Evolutionary conservation across 2,797 vertebrate species (phyloP).

Genomic region (Vultur gryphus): DNA sequence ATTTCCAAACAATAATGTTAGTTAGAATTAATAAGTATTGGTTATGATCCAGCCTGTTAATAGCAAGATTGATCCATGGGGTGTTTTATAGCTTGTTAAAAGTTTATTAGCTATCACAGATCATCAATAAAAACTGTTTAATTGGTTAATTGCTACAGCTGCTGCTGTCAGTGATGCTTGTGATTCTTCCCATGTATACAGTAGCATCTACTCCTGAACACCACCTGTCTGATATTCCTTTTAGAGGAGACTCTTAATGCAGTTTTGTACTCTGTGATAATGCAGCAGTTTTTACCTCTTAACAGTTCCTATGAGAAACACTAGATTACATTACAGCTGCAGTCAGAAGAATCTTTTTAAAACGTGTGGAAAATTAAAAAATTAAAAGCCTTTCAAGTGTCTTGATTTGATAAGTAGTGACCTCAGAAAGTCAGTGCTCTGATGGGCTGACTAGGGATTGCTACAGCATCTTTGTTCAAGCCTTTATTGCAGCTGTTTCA

Average conservation of each 20-base stretch:
- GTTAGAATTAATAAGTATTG: conserved; percentile 11
- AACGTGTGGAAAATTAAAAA: not conserved
- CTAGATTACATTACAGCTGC: not conserved
- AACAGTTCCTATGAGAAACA: not conserved
- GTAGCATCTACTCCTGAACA: not conserved
- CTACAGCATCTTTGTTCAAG: not conserved
- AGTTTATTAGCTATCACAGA: conserved; percentile 57
- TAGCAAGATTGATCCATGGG: conserved; percentile 17
- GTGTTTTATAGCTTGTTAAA: conserved; percentile 39
- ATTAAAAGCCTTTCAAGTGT: not conserved
- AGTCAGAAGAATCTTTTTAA: not conserved
- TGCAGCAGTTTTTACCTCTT: not conserved
- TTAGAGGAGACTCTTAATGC: not conserved
- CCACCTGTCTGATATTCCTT: not conserved
- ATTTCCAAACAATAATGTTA: not conserved
- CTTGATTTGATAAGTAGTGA: not conserved
- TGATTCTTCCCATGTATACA: not conserved
- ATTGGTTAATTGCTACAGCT: conserved; percentile 54
- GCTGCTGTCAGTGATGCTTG: not conserved
- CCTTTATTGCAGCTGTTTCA: not conserved
- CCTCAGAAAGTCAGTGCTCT: not conserved
- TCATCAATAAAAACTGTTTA: conserved; percentile 50
- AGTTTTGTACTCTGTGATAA: not conserved
- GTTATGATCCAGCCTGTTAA: conserved; percentile 47
- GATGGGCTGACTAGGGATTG: not conserved